Evolutionary conservation across 2,888 invertebrate genomes (phyloP).

Genomic region (Meiosimyza decipiens): DNA sequence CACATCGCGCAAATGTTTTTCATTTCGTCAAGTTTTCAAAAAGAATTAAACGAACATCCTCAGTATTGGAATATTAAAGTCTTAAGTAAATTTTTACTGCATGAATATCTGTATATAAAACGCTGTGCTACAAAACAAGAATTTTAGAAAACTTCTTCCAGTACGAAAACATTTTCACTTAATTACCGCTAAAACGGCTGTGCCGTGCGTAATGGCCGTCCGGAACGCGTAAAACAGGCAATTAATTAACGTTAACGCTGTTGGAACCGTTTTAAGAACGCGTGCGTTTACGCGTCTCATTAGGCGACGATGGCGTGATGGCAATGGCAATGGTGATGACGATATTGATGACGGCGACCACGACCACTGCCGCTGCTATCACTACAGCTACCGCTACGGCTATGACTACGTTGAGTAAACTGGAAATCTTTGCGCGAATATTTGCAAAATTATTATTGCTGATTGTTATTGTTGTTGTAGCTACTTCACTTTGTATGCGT

Average conservation of each 20-base stretch:
- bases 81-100: no score
- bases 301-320: constrained; percentile 11
- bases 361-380: background rate
- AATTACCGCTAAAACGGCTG: constrained; percentile 12
- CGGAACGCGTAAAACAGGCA: constrained; percentile 9
- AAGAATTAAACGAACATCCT: no score
- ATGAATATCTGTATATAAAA: no score
- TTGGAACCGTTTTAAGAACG: background rate
- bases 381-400: background rate
- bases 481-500: constrained; percentile 4
- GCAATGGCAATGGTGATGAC: background rate
- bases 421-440: constrained; percentile 24
- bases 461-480: constrained; percentile 10
- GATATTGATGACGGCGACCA: background rate
- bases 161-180: background rate
- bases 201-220: constrained; percentile 22
- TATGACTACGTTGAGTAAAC: background rate
- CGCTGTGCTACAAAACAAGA: no score
- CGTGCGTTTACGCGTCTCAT: constrained; percentile 27
- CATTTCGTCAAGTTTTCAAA: no score
- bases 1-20: no score
- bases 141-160: no score
- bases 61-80: no score
- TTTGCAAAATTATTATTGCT: constrained; percentile 15
- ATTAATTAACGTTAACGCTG: constrained; percentile 27